phyloP scores from a whole-genome alignment of 1,140 invertebrate species.

The Dendrolimus punctatus region DNA sequence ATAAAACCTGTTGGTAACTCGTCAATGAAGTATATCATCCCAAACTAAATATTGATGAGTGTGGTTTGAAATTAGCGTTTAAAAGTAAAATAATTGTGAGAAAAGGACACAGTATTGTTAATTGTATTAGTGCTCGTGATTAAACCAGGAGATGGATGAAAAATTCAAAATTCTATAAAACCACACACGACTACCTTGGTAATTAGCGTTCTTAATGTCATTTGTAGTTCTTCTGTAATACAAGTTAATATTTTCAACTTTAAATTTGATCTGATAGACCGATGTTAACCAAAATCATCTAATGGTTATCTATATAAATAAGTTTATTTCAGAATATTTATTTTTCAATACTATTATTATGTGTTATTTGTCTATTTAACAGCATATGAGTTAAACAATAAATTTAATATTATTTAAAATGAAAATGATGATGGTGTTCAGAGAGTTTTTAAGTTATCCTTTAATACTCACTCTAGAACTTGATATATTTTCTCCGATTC shows the following conservation, averaged over 20 bases:
- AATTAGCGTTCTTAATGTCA: conserved; percentile 66
- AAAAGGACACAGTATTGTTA: background rate
- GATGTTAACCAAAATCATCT: too few species aligned
- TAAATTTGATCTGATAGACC: conserved; percentile 10
- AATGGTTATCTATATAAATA: too few species aligned
- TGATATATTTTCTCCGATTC: conserved; percentile 76
- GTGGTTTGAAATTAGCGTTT: too few species aligned
- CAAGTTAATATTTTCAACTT: conserved; percentile 30
- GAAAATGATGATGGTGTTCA: conserved; percentile 6
- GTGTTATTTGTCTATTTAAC: too few species aligned
- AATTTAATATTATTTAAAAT: background rate
- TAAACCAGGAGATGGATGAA: conserved; percentile 14
- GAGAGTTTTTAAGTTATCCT: background rate
- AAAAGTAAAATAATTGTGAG: too few species aligned
- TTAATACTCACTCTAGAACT: conserved; percentile 80
- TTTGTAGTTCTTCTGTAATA: conserved; percentile 66
- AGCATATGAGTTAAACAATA: too few species aligned
- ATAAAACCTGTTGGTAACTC: too few species aligned
- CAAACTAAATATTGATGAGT: too few species aligned
- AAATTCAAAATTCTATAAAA: conserved; percentile 22
- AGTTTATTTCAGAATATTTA: too few species aligned
- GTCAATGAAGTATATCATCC: too few species aligned
- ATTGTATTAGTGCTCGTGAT: conserved; percentile 4
- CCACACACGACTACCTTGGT: conserved; percentile 61
- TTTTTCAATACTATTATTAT: too few species aligned